A percentile compares a stretch with the other conserved stretches of the same genome.
Conservation (phyloP, 2,113 vertebrate species). For the Sminthopsis crassicaudata region DNA sequence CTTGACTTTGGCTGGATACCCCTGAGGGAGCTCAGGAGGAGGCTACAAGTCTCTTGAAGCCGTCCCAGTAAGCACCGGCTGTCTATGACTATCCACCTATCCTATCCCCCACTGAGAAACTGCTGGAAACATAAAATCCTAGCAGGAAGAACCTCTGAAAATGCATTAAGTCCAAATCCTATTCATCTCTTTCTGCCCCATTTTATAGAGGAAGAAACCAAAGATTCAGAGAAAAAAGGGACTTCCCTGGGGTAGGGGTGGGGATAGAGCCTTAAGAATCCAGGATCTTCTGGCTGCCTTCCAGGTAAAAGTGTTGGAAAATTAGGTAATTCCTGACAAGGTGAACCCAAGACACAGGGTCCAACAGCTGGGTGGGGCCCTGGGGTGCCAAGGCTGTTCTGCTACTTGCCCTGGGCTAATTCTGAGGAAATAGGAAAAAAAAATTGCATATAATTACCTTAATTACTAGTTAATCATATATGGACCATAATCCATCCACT, state of each 20-base stretch:
- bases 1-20: not conserved
- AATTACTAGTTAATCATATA: not conserved
- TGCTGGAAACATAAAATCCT: not conserved
- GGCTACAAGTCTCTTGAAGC: not conserved
- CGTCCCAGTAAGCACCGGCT: not conserved
- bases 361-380: not conserved
- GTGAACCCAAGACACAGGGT: not conserved
- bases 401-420: not conserved
- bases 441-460: not conserved
- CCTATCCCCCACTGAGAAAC: not conserved
- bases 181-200: not conserved
- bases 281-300: not conserved
- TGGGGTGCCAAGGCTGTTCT: not conserved
- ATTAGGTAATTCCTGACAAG: not conserved
- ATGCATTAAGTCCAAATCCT: not conserved
- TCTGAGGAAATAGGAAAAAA: not conserved
- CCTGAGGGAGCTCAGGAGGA: not conserved
- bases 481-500: not conserved
- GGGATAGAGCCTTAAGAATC: not conserved
- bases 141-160: not conserved
- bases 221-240: not conserved
- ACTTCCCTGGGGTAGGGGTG: not conserved
- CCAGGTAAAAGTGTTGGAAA: not conserved
- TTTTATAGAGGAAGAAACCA: not conserved
- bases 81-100: not conserved